Evolutionary conservation across 1,140 invertebrate genomes (phyloP).

Genomic region (Planococcus citri): DNA sequence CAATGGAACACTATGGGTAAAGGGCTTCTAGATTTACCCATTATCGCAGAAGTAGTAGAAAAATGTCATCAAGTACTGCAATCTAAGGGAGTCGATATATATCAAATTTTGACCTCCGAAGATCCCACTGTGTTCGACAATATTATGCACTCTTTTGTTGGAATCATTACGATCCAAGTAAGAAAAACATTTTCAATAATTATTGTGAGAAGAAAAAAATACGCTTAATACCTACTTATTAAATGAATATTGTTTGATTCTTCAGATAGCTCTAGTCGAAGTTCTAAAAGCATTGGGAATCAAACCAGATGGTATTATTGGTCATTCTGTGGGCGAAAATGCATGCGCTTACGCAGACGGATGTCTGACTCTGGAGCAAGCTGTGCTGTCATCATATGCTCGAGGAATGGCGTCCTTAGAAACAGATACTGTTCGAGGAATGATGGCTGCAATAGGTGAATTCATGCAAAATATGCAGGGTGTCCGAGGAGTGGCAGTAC

Average conservation of each 20-base stretch:
- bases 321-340: slow-evolving; percentile 52
- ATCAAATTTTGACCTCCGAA: slow-evolving; percentile 44
- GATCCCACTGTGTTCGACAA: slow-evolving; percentile 44
- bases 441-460: slow-evolving; percentile 45
- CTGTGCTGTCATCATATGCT: slow-evolving; percentile 47
- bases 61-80: slow-evolving; percentile 42
- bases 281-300: slow-evolving; percentile 42
- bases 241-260: slow-evolving; percentile 12
- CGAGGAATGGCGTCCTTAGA: slow-evolving; percentile 46
- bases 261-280: slow-evolving; percentile 55
- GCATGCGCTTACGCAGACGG: slow-evolving; percentile 61
- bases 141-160: slow-evolving; percentile 53
- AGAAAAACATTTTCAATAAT: too few species aligned
- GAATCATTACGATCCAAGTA: slow-evolving; percentile 71
- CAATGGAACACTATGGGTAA: slow-evolving; percentile 53
- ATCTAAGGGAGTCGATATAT: slow-evolving; percentile 45
- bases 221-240: background rate
- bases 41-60: slow-evolving; percentile 50
- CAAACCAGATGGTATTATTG: slow-evolving; percentile 49
- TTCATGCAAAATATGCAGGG: too few species aligned
- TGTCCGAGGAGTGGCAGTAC: too few species aligned
- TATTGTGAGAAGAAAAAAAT: too few species aligned
- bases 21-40: slow-evolving; percentile 46
- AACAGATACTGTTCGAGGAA: slow-evolving; percentile 39
- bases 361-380: slow-evolving; percentile 49